These are phyloP conservation scores for Tamias sibiricus DNA, from an alignment of 2,113 vertebrate species.

Conservation along the genomic window DNA sequence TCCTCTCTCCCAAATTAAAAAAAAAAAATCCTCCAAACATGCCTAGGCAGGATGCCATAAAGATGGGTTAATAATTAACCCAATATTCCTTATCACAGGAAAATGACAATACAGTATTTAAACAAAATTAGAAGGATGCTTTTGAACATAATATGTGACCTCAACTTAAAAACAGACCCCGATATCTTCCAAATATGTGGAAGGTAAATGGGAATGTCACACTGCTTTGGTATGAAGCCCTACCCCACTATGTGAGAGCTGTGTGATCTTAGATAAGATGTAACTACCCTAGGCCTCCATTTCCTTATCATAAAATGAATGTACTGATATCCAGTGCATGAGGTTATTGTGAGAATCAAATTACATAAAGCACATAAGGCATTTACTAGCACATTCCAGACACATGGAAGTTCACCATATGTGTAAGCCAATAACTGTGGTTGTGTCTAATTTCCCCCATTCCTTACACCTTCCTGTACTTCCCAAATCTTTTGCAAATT, in stretches of 20 bases:
- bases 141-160: neutral
- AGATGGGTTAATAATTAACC: neutral
- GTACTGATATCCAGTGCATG: rapidly evolving
- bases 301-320: neutral
- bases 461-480: neutral
- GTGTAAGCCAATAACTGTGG: rapidly evolving
- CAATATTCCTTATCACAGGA: neutral
- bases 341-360: neutral
- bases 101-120: neutral
- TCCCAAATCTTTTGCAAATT: neutral
- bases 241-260: neutral
- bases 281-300: rapidly evolving
- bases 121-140: neutral
- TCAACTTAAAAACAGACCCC: neutral
- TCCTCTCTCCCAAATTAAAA: neutral
- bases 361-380: neutral
- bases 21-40: constrained; percentile 1
- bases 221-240: too few relatives aligned
- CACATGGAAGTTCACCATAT: neutral
- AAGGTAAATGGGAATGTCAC: neutral
- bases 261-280: neutral
- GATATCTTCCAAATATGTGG: neutral
- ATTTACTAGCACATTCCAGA: neutral
- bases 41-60: neutral
- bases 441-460: neutral